Evolutionary conservation across 2,888 invertebrate species (phyloP), one percentile per base, ranked within the genome.

Genomic region (Meghimatium bilineatum): DNA sequence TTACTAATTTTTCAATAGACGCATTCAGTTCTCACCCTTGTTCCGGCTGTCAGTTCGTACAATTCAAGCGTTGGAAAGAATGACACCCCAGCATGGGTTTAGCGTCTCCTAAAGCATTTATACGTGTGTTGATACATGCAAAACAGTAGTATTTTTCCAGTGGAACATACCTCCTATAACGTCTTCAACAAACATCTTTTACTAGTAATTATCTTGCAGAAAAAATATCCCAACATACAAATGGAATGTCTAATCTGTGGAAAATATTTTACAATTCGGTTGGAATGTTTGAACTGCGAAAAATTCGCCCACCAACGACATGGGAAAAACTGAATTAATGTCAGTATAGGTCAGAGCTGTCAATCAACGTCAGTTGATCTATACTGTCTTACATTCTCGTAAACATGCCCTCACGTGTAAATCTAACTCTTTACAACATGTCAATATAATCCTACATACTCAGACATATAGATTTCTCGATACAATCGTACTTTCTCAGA

Each of bases 81-180:
- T n/a, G n/a, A n/a, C n/a, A n/a, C n/a, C n/a, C 29, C 34, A n/a
- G 26, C 20, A n/a, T n/a, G 1, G 44, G 44, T 17, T 44, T 14
- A 29, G 38, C 36, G 2, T 38, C 29, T 72, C n/a, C 2, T 17
- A 34, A 10, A 72, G n/a, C 72, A n/a, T 49, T n/a, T n/a, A n/a
- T 72, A 44, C 72, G 20, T 26, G 49, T n/a, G 72, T 12, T 72
- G 72, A 72, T 26, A 44, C n/a, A 44, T 38, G 49, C n/a, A 72
- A 12, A 14, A 23, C 14, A 66, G 44, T 44, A n/a, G 44, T n/a
- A 71, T 20, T 23, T 36, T n/a, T 72, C 44, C 3, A 10, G n/a
- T 38, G 72, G 44, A 72, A 44, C 44, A n/a, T 23, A 72, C 49
- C 49, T 5, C 44, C 5, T 44, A 12, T 8, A 44, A 44, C 44